Conservation (phyloP, 2,113 vertebrate species). For the Sylvilagus bachmani region DNA sequence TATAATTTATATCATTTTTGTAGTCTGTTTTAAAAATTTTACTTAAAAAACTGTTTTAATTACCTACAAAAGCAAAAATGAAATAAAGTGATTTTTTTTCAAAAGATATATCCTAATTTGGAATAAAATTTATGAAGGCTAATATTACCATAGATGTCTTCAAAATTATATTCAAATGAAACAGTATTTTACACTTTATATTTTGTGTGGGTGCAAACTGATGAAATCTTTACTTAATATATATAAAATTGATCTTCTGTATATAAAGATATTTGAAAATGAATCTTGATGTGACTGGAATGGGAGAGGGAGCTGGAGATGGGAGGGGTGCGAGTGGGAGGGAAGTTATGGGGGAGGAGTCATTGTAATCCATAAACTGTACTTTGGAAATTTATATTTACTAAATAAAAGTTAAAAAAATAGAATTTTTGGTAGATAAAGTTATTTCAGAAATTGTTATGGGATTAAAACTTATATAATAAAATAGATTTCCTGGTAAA, state of each 20-base stretch:
- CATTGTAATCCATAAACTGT: too few species aligned
- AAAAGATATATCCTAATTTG: not conserved
- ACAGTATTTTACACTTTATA: too few species aligned
- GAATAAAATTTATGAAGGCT: not conserved
- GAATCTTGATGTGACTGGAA: too few species aligned
- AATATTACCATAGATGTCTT: not conserved
- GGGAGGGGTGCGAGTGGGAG: too few species aligned
- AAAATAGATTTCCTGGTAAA: not conserved
- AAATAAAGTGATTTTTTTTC: not conserved
- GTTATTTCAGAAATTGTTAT: not conserved
- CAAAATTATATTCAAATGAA: not conserved
- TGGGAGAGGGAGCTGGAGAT: too few species aligned
- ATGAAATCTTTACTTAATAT: too few species aligned
- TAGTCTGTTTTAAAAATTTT: not conserved
- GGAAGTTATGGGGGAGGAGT: too few species aligned
- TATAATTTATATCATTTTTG: not conserved
- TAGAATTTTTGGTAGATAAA: not conserved
- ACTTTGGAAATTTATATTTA: too few species aligned
- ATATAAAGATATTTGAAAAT: too few species aligned
- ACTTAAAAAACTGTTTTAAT: constrained; percentile 44
- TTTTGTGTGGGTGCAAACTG: too few species aligned
- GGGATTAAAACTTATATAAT: constrained; percentile 5
- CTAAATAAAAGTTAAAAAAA: too few species aligned
- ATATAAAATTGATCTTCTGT: too few species aligned
- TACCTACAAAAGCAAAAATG: not conserved